phyloP scores from a whole-genome alignment of 2,113 vertebrate genomes.

The Caranx ignobilis region DNA sequence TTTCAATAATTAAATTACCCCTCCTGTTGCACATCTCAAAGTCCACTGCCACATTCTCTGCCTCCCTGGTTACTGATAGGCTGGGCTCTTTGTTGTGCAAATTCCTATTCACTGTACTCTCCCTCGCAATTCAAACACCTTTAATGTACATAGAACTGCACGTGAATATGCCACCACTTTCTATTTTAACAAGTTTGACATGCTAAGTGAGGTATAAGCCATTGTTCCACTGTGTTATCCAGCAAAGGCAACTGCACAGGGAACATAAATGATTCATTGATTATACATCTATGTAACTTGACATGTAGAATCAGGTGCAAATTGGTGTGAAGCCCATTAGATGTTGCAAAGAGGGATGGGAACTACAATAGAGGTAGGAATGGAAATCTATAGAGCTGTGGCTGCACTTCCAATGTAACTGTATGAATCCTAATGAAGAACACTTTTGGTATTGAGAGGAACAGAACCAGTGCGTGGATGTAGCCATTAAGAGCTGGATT shows the following conservation, averaged over 20 bases:
- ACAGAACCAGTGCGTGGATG: background rate
- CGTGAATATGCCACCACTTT: constrained; percentile 18
- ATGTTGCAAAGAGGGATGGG: constrained; percentile 23
- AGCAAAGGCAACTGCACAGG: constrained; percentile 3
- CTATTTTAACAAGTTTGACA: constrained; percentile 32
- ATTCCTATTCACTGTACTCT: constrained; percentile 38
- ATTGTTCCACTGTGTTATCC: constrained; percentile 7
- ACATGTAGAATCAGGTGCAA: constrained; percentile 14
- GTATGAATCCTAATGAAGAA: background rate
- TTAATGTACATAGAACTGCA: background rate
- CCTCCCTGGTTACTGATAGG: constrained; percentile 21
- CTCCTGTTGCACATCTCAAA: constrained; percentile 55
- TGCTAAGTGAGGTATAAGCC: constrained; percentile 3
- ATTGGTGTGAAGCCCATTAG: constrained; percentile 36
- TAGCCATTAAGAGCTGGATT: constrained; percentile 2
- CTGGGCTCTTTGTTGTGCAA: constrained; percentile 52
- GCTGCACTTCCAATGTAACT: background rate
- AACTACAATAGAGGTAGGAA: constrained; percentile 25
- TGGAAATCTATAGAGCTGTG: constrained; percentile 37
- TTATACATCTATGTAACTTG: background rate
- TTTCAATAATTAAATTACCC: constrained; percentile 67
- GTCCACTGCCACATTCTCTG: constrained; percentile 27
- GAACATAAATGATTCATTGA: background rate
- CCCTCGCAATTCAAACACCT: constrained; percentile 17
- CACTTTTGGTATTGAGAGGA: background rate